Evolutionary conservation across 2,113 vertebrate species (phyloP).

Genomic region (Uropsilus gracilis): DNA sequence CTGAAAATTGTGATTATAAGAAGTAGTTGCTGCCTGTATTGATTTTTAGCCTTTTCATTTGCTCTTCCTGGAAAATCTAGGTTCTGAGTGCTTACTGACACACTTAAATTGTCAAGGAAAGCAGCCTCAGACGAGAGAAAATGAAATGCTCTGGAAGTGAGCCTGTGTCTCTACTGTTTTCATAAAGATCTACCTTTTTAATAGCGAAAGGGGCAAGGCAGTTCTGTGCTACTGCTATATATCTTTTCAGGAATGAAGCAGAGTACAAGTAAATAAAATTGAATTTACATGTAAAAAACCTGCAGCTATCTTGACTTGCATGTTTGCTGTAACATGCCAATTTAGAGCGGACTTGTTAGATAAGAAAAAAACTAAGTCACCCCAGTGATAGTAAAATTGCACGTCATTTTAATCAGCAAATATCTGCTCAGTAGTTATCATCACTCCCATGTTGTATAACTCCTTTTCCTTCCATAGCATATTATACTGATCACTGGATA

Average conservation of each 20-base stretch:
- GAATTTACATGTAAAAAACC: conserved; percentile 11
- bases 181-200: conserved; percentile 51
- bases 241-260: conserved; percentile 13
- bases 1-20: conserved; percentile 41
- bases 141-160: conserved; percentile 63
- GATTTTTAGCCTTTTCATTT: conserved; percentile 65
- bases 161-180: conserved; percentile 56
- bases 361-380: conserved; percentile 12
- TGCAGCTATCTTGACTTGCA: background rate
- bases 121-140: conserved; percentile 55
- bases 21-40: conserved; percentile 39
- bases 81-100: conserved; percentile 42
- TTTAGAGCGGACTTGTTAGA: conserved; percentile 8
- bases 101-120: conserved; percentile 65
- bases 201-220: background rate
- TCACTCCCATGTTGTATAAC: background rate
- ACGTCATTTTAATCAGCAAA: conserved; percentile 42
- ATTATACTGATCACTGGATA: background rate
- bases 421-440: background rate
- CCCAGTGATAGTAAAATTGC: conserved; percentile 6
- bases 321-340: conserved; percentile 30
- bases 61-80: conserved; percentile 62
- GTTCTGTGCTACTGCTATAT: background rate
- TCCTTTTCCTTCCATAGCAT: conserved; percentile 35
- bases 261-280: conserved; percentile 22